These are phyloP conservation scores for Polyergus mexicanus DNA, from an alignment of 1,140 invertebrate genomes.

Conservation along the genomic window DNA sequence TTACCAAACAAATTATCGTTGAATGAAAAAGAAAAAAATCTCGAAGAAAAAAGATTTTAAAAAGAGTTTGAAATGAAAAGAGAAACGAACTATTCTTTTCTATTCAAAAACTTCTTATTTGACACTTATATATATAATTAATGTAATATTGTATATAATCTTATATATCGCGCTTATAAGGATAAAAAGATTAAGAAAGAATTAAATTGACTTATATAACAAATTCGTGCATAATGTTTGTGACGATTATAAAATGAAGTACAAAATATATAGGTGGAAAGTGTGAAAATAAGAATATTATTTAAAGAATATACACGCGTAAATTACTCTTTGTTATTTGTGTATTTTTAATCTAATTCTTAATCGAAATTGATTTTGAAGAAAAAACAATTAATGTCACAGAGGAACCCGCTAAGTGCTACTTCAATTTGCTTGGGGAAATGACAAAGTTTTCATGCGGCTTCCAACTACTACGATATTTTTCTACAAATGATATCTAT, in stretches of 20 bases:
- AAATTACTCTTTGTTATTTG: conserved; percentile 19
- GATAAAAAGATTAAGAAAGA: neutral
- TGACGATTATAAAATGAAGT: conserved; percentile 4
- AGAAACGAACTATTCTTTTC: too few relatives aligned
- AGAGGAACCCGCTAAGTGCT: conserved; percentile 40
- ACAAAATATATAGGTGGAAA: neutral
- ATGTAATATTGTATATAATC: too few relatives aligned
- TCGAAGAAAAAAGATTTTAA: neutral
- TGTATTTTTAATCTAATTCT: neutral
- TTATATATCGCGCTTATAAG: neutral
- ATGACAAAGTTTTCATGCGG: conserved; percentile 28
- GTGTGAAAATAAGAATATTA: neutral
- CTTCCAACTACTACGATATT: conserved; percentile 21
- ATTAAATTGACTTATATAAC: neutral
- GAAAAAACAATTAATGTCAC: conserved; percentile 55
- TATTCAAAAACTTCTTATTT: too few relatives aligned
- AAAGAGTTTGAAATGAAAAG: neutral
- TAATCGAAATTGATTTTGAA: conserved; percentile 29
- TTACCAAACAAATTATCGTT: too few relatives aligned
- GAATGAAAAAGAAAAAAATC: neutral
- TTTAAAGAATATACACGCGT: neutral
- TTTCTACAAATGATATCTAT: conserved; percentile 35
- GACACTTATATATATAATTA: too few relatives aligned
- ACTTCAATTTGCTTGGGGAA: conserved; percentile 21
- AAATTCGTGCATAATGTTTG: conserved; percentile 8